Base-by-base conservation (phyloP, 2,888 invertebrate species). In the Latheticus oryzae region DNA sequence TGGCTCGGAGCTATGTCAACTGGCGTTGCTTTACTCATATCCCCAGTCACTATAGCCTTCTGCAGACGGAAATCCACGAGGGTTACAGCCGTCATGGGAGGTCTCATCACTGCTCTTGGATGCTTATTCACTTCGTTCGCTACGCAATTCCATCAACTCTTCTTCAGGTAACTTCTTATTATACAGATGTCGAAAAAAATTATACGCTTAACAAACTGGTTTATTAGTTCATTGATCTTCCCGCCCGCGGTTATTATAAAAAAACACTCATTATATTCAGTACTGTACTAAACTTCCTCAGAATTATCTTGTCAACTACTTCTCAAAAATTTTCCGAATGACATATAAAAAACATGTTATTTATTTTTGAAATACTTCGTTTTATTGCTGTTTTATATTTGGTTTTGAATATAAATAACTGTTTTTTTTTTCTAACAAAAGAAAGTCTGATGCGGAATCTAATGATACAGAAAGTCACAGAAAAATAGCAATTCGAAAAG, bases 51-150 rank as follows among this genome's bases (percentile, higher is more conserved):
- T 28, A 90, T 93, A 68, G 91, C 91, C 26, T 85, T 93, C 73
- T 93, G 93, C 76, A 85, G 91, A 62, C 84, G 91, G 74, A 93
- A 92, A 81, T 91, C 91, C 33, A 92, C 92, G n/a, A 85, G 93
- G 56, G 87, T 93, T 62, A 90, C 92, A 5, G 93, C 93, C 1
- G 93, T 94, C 40, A 87, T 93, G 71, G 93, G 93, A 40, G 93
- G 93, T 4, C 84, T 94, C 61, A 87, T 93, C 43, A 90, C 91
- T 19, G 91, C 93, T 1, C 84, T 94, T 9, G 94, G 93, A 42
- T 92, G 91, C 73, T 87, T 94, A 62, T 94, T 94, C 81, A 91
- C 93, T 4, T 93, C 93, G 54, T 95, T 94, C 77, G 93, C 93
- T 54, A 88, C 90, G 56, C 90, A 93, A 79, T 91, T 92, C 76